Percentiles rank a stretch among this genome's conserved stretches.
Evolutionary conservation across 2,113 vertebrate genomes (phyloP).

Genomic region (Melospiza georgiana): DNA sequence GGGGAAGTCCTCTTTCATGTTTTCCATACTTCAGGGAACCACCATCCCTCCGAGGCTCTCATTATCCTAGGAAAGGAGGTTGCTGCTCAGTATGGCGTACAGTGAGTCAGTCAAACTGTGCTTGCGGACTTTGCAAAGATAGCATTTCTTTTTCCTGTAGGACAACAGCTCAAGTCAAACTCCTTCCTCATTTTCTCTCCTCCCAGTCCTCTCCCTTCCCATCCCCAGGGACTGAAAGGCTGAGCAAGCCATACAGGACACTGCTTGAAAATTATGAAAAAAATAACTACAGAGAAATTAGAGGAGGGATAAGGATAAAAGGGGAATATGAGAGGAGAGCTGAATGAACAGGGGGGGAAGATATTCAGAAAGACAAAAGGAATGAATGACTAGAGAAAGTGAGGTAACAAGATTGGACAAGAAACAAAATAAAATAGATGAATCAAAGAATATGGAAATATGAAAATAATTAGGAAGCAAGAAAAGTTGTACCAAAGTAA

Average conservation of each 20-base stretch:
- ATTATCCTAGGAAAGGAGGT: conserved; percentile 42
- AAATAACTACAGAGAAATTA: not conserved
- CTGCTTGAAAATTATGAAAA: not conserved
- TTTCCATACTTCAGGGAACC: conserved; percentile 50
- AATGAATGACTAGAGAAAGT: not conserved
- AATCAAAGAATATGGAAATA: not conserved
- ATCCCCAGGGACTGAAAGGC: not conserved
- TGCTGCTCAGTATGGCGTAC: not conserved
- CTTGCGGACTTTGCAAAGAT: conserved; percentile 41
- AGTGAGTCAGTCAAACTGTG: conserved; percentile 51
- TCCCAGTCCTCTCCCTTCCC: conserved; percentile 20
- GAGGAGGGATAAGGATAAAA: not conserved
- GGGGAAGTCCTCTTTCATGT: conserved; percentile 67
- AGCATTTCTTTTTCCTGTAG: conserved; percentile 50
- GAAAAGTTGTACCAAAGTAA: not conserved
- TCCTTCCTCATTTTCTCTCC: conserved; percentile 30
- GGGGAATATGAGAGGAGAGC: not conserved
- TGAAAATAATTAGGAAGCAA: not conserved
- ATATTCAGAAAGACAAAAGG: not conserved
- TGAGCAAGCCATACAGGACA: not conserved
- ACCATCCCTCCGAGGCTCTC: not conserved
- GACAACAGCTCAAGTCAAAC: not conserved
- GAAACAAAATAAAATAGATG: not conserved
- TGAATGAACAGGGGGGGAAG: not conserved
- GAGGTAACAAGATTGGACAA: not conserved